These are phyloP conservation scores for Tetragonula carbonaria DNA, from an alignment of 2,888 invertebrate species.

Conservation along the genomic window DNA sequence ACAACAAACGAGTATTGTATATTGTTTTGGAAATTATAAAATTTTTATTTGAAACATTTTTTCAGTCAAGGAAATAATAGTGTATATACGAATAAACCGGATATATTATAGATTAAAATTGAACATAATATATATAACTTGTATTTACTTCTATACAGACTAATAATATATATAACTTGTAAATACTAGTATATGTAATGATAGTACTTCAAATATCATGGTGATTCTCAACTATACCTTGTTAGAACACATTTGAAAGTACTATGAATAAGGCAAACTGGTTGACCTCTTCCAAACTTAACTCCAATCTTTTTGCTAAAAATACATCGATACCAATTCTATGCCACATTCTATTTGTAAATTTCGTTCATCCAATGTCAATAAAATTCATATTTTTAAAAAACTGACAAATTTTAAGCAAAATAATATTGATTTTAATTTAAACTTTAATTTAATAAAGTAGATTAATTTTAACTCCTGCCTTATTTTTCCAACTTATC, in stretches of 20 bases:
- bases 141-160: neutral
- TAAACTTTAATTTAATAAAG: neutral
- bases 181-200: neutral
- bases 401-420: neutral
- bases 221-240: neutral
- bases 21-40: too few species aligned
- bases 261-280: neutral
- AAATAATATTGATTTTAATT: neutral
- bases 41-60: too few species aligned
- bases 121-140: neutral
- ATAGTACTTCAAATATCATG: neutral
- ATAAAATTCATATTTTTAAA: neutral
- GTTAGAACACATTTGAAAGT: neutral
- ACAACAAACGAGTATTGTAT: too few species aligned
- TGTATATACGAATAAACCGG: too few species aligned
- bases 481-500: too few species aligned
- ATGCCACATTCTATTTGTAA: neutral
- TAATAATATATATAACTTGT: neutral
- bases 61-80: too few species aligned
- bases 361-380: neutral
- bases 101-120: too few species aligned
- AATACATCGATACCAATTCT: slow-evolving; percentile 11
- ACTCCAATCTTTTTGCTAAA: slow-evolving; percentile 19
- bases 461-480: neutral
- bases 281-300: slow-evolving; percentile 15